A percentile compares a stretch with the other conserved stretches of the same genome.
phyloP scores from a whole-genome alignment of 1,140 invertebrate species.

The Grapholita molesta region DNA sequence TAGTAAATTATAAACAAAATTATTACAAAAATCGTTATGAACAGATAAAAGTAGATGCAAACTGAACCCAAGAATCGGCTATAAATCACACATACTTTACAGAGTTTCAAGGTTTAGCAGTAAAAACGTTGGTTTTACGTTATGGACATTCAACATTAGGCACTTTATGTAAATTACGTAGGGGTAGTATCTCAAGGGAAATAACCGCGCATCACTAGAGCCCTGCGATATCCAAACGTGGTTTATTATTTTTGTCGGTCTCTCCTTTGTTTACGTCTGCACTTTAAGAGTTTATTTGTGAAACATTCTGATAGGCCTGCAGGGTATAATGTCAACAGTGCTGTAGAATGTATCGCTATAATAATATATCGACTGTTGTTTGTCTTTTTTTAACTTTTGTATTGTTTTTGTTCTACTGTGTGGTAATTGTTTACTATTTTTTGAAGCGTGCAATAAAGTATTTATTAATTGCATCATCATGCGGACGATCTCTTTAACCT shows the following conservation, averaged over 20 bases:
- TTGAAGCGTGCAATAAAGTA: too few relatives aligned
- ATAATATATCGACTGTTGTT: too few relatives aligned
- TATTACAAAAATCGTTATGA: too few relatives aligned
- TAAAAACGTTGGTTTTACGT: conserved; percentile 15
- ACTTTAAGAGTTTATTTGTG: background rate
- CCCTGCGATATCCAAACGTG: conserved; percentile 6
- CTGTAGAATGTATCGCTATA: too few relatives aligned
- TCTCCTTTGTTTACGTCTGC: conserved; percentile 2
- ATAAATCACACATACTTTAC: background rate
- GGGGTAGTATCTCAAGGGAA: conserved; percentile 12
- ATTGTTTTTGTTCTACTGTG: too few relatives aligned
- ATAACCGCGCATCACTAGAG: conserved; percentile 10
- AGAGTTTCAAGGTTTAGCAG: background rate
- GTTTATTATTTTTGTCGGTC: conserved; percentile 11
- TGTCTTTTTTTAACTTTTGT: too few relatives aligned
- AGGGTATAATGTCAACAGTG: too few relatives aligned
- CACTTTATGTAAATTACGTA: conserved; percentile 15
- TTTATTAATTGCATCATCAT: too few relatives aligned
- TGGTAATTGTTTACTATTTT: too few relatives aligned
- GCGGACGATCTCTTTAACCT: too few relatives aligned
- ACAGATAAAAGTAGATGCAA: background rate
- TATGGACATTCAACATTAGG: conserved; percentile 15
- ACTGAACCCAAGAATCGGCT: background rate
- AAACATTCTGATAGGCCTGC: too few relatives aligned
- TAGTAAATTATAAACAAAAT: too few relatives aligned